phyloP scores from a whole-genome alignment of 2,797 vertebrate species.

The Phoxinus dragarum region DNA sequence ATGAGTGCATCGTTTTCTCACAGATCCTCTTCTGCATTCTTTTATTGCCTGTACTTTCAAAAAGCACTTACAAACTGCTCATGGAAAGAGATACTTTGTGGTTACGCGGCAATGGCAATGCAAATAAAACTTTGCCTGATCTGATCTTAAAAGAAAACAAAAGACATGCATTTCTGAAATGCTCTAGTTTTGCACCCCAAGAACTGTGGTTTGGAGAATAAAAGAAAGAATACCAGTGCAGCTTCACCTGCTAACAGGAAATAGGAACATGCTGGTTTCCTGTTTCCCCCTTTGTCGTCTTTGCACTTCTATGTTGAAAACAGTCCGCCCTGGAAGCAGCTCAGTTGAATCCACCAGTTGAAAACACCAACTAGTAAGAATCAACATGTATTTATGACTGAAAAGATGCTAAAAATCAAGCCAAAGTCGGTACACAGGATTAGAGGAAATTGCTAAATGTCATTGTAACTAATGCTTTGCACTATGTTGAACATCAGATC shows the following conservation, averaged over 20 bases:
- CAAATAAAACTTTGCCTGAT: conserved; percentile 49
- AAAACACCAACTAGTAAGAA: conserved; percentile 17
- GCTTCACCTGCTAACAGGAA: conserved; percentile 77
- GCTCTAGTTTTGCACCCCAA: conserved; percentile 55
- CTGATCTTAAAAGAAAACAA: conserved; percentile 41
- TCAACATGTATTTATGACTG: not conserved
- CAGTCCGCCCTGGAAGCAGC: conserved; percentile 53
- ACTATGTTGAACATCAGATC: not conserved
- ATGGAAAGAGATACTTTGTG: not conserved
- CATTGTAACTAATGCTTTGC: not conserved
- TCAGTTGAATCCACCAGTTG: conserved; percentile 26
- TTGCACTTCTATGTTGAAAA: conserved; percentile 61
- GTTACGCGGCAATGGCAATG: conserved; percentile 24
- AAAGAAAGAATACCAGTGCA: conserved; percentile 63
- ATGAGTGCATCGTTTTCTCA: conserved; percentile 32
- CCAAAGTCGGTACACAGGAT: not conserved
- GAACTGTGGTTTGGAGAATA: conserved; percentile 72
- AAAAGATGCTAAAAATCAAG: not conserved
- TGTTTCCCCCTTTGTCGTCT: conserved; percentile 65
- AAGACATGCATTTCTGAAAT: conserved; percentile 48
- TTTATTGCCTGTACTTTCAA: conserved; percentile 36
- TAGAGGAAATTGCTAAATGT: not conserved
- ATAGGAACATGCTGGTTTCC: conserved; percentile 78
- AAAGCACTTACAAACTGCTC: conserved; percentile 15
- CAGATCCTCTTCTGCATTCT: conserved; percentile 36